Evolutionary conservation across 1,140 invertebrate genomes (phyloP).

Genomic region (Kradibia gibbosae): DNA sequence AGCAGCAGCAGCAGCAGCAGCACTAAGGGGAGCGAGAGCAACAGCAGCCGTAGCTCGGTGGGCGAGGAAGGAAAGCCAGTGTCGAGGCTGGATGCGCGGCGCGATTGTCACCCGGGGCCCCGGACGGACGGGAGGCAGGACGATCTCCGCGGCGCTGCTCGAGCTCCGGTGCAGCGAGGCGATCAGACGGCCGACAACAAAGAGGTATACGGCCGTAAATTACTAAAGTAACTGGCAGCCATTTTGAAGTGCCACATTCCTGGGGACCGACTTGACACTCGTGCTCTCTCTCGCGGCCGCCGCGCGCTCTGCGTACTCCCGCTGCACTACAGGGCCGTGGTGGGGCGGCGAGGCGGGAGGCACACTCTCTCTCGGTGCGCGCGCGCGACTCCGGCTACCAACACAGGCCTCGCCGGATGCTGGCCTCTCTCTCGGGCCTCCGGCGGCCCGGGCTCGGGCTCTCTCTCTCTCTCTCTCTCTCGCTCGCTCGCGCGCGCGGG

Average conservation of each 20-base stretch:
- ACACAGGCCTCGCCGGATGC: neutral
- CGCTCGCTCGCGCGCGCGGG: neutral
- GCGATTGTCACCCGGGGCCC: neutral
- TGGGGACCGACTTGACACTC: conserved; percentile 69
- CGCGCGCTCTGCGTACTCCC: conserved; percentile 26
- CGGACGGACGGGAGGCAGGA: neutral
- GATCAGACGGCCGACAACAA: conserved; percentile 70
- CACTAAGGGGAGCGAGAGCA: neutral
- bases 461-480: neutral
- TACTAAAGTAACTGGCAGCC: conserved; percentile 74
- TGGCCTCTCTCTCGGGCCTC: neutral
- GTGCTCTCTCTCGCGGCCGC: conserved; percentile 24
- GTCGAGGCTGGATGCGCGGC: conserved; percentile 1
- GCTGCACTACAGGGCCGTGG: conserved; percentile 18
- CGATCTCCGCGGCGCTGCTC: neutral
- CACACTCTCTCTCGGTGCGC: too few relatives aligned
- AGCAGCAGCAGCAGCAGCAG: neutral
- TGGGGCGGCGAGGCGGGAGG: too few relatives aligned
- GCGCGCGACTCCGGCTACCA: neutral
- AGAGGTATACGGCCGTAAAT: conserved; percentile 73
- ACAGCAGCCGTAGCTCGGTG: conserved; percentile 8
- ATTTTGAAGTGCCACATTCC: conserved; percentile 75
- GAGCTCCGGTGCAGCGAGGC: neutral
- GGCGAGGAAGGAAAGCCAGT: neutral
- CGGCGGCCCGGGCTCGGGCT: neutral